Evolutionary conservation across 2,888 invertebrate species (phyloP).

Genomic region (Heliconius cydno): DNA sequence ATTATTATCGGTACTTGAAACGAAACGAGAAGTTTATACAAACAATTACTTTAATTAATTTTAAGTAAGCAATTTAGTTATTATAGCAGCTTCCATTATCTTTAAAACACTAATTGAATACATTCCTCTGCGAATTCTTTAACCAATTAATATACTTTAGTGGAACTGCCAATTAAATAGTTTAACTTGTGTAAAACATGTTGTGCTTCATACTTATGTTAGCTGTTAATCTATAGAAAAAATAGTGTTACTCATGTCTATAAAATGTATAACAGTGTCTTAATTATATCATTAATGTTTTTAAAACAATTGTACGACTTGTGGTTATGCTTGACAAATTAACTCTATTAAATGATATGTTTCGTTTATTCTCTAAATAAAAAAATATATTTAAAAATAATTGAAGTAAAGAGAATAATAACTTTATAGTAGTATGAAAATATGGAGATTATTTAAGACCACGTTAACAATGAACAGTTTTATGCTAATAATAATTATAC

Average conservation of each 20-base stretch:
- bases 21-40: slow-evolving; percentile 10
- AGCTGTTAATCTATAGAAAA: slow-evolving; percentile 7
- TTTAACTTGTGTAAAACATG: slow-evolving; percentile 33
- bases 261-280: neutral
- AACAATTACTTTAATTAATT: slow-evolving; percentile 9
- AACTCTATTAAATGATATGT: neutral
- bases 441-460: neutral
- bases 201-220: slow-evolving; percentile 30
- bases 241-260: neutral
- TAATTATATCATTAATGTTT: neutral
- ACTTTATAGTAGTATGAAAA: neutral
- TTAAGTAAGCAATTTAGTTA: slow-evolving; percentile 28
- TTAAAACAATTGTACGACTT: neutral
- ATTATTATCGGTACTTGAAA: slow-evolving; percentile 19
- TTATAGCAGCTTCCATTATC: slow-evolving; percentile 26
- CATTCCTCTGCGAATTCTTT: slow-evolving; percentile 29
- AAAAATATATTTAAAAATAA: no score
- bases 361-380: neutral
- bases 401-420: no score
- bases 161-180: slow-evolving; percentile 38
- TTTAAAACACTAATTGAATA: slow-evolving; percentile 28
- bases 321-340: neutral
- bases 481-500: neutral
- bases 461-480: neutral
- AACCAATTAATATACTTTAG: slow-evolving; percentile 35